Conservation (phyloP, 2,113 vertebrate species). For the Scytalopus superciliaris region DNA sequence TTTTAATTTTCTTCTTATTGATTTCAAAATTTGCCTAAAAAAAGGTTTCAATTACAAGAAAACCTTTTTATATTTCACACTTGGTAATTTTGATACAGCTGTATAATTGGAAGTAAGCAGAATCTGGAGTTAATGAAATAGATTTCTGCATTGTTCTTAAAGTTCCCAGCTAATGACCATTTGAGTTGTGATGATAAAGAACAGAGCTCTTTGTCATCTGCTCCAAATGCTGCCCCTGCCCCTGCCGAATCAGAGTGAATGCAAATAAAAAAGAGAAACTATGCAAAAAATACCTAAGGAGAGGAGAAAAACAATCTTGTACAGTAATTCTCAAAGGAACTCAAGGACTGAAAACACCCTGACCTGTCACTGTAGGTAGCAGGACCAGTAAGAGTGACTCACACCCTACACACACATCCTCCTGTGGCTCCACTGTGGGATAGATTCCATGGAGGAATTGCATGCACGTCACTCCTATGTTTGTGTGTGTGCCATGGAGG, state of each 20-base stretch:
- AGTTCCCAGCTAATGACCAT: background rate
- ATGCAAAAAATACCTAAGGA: conserved; percentile 23
- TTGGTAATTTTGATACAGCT: conserved; percentile 37
- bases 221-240: background rate
- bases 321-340: background rate
- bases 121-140: conserved; percentile 56
- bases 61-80: conserved; percentile 57
- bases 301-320: background rate
- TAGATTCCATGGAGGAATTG: background rate
- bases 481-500: accelerated
- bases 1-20: conserved; percentile 54
- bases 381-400: background rate
- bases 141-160: conserved; percentile 50
- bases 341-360: background rate
- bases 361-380: background rate
- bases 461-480: accelerated
- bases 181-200: background rate
- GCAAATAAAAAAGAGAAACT: conserved; percentile 39
- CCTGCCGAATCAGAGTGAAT: background rate
- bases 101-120: conserved; percentile 51
- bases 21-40: conserved; percentile 62
- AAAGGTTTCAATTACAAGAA: conserved; percentile 39
- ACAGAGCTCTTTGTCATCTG: background rate
- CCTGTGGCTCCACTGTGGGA: accelerated
- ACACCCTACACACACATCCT: background rate